Base-by-base conservation (phyloP, 2,888 invertebrate species). In the Antheraea assamensis region DNA sequence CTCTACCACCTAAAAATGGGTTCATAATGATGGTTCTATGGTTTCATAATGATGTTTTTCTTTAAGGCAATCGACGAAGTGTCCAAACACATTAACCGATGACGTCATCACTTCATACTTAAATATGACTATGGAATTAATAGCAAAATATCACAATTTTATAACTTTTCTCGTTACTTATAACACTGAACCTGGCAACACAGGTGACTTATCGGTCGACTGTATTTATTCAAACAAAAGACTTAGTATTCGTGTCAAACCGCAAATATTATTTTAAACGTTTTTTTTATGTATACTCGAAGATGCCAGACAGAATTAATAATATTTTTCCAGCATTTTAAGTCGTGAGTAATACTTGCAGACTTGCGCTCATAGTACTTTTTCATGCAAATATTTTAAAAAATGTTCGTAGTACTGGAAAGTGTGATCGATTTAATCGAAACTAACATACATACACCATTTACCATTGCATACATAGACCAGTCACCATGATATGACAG, bases 151-250 rank as follows among this genome's bases (percentile, higher is more conserved):
- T 52, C 21, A 52, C 52, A 52, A n/a, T 21, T 21, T 21, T 52
- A 52, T 52, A 52, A 21, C 3, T 52, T 21, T 19, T 52, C 52
- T 30, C 3, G 68, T 35, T 35, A 35, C 35, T n/a, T 35, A 35
- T 35, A 17, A 31, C 4, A 35, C 21, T 68, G 21, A 35, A 35
- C 0, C 31, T 68, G 68, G 68, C 68, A 68, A 68, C 21, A 35
- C 19, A 68, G 21, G n/a, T 35, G 21, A n/a, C 10, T 68, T 68
- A 68, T 68, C n/a, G 13, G 21, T 35, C 61, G 31, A 3, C 21
- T 68, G 17, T 68, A 68, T 21, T 35, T 31, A 68, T 68, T 35
- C 24, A 21, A 68, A 68, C 68, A 68, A 68, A 68, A 68, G 68
- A 68, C 68, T 68, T 68, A 10, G n/a, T 13, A 68, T 68, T 31